phyloP scores from a whole-genome alignment of 2,113 vertebrate species.

The Jacana jacana region DNA sequence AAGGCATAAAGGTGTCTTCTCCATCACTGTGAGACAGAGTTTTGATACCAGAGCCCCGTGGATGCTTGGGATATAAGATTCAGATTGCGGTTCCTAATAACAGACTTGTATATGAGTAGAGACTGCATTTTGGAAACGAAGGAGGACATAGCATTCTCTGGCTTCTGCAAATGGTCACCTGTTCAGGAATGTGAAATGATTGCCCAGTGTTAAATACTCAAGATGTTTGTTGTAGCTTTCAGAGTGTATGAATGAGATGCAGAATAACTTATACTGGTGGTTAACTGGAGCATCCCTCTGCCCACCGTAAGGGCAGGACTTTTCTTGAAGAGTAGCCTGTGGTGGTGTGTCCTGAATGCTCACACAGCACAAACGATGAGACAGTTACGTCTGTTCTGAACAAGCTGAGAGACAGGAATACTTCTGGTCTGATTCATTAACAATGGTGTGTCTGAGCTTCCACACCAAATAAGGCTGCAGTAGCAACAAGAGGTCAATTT shows the following conservation, averaged over 20 bases:
- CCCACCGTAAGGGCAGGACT: rapidly evolving
- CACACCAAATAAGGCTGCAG: slow-evolving; percentile 42
- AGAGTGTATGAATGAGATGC: not conserved
- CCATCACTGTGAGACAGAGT: not conserved
- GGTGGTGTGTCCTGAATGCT: not conserved
- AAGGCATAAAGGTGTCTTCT: not conserved
- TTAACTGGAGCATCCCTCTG: not conserved
- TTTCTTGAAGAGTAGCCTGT: not conserved
- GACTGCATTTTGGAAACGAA: not conserved
- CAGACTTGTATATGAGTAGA: not conserved
- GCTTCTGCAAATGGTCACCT: not conserved
- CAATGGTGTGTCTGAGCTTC: not conserved
- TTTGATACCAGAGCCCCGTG: not conserved
- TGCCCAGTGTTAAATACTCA: not conserved
- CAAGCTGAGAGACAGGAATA: not conserved
- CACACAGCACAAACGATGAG: not conserved
- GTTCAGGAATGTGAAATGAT: not conserved
- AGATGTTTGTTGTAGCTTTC: not conserved
- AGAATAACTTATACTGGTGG: not conserved
- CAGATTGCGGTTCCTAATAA: not conserved
- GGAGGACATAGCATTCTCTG: not conserved
- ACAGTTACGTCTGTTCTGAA: not conserved
- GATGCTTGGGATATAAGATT: not conserved
- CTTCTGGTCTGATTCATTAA: slow-evolving; percentile 22
- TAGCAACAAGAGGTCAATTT: slow-evolving; percentile 20